A percentile compares a stretch with the other conserved stretches of the same genome.
These are phyloP conservation scores for Agelastica alni DNA, from an alignment of 2,888 invertebrate genomes.

Conservation along the genomic window DNA sequence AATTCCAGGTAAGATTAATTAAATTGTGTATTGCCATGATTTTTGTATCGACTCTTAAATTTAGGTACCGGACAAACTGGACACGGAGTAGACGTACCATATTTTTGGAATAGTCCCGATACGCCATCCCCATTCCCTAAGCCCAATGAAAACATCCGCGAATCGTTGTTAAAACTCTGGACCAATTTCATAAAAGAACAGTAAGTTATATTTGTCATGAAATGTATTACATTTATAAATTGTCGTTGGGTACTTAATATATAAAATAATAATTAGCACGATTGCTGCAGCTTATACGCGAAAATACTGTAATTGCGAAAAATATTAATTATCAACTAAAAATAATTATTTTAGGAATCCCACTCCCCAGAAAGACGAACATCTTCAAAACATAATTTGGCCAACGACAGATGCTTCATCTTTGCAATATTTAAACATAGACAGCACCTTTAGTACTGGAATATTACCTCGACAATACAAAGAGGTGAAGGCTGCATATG, in stretches of 20 bases:
- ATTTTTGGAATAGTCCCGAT: conserved; percentile 9
- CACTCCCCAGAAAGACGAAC: conserved; percentile 14
- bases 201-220: no score
- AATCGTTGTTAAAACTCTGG: conserved; percentile 19
- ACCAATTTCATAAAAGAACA: conserved; percentile 24
- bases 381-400: conserved; percentile 17
- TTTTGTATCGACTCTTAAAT: no score
- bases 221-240: no score
- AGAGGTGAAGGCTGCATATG: not conserved
- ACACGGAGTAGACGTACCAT: conserved; percentile 6
- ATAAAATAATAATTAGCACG: no score
- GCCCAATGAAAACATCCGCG: not conserved
- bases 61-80: conserved; percentile 7
- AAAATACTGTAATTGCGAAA: no score
- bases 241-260: no score
- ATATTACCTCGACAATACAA: conserved; percentile 9
- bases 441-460: conserved; percentile 8
- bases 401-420: not conserved
- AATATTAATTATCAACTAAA: no score
- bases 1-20: conserved; percentile 1
- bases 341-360: conserved; percentile 19
- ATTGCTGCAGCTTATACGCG: no score
- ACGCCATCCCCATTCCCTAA: not conserved
- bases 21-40: no score
- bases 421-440: conserved; percentile 19